Evolutionary conservation across 2,797 vertebrate species (phyloP).

Genomic region (Mycteria americana): DNA sequence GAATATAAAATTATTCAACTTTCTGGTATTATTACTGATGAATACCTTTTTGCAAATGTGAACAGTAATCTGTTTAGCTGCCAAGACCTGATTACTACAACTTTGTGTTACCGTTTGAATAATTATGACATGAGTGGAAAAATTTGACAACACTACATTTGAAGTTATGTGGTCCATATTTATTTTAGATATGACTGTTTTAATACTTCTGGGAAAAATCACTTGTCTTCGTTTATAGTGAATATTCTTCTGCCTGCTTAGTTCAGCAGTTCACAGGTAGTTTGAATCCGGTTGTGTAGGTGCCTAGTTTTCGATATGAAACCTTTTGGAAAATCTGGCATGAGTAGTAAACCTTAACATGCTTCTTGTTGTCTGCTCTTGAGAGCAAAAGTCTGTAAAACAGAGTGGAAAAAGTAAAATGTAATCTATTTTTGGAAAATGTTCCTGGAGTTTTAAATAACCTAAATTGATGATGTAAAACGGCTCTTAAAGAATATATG

Average conservation of each 20-base stretch:
- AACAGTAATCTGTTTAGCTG: background rate
- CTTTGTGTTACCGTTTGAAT: background rate
- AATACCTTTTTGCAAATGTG: background rate
- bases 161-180: background rate
- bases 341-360: background rate
- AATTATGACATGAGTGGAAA: background rate
- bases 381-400: background rate
- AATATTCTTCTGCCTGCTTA: background rate
- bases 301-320: background rate
- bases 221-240: background rate
- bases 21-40: background rate
- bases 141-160: background rate
- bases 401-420: background rate
- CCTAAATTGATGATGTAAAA: background rate
- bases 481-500: background rate
- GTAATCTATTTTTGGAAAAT: background rate
- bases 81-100: background rate
- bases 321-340: background rate
- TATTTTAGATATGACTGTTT: constrained; percentile 3
- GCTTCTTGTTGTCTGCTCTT: background rate
- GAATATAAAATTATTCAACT: background rate
- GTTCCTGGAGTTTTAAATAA: background rate
- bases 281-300: background rate
- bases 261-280: background rate
- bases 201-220: background rate